Conservation (phyloP, 2,888 invertebrate species). For the Drosophila meridionalis region DNA sequence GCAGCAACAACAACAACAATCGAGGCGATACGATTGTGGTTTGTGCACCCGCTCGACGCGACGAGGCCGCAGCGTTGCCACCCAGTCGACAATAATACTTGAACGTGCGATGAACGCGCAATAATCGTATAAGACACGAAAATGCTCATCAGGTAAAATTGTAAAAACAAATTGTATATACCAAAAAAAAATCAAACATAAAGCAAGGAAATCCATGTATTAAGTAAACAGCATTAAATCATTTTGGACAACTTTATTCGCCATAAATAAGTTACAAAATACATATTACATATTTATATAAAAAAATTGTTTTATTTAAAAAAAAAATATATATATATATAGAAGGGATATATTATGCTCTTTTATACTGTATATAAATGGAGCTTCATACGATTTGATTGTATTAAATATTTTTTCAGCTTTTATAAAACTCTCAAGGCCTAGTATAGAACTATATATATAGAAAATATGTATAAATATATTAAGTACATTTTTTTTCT, state of each 20-base stretch:
- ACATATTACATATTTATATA: slow-evolving; percentile 25
- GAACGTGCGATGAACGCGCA: slow-evolving; percentile 6
- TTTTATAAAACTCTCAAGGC: slow-evolving; percentile 2
- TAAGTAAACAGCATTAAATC: slow-evolving; percentile 26
- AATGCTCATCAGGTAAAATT: slow-evolving; percentile 53
- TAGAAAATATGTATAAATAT: neutral
- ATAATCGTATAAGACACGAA: slow-evolving; percentile 2
- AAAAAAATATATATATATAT: neutral
- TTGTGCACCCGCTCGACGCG: slow-evolving; percentile 51
- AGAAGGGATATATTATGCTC: neutral
- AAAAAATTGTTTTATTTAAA: slow-evolving; percentile 19
- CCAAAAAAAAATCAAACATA: slow-evolving; percentile 2
- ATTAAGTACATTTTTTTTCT: slow-evolving; percentile 42
- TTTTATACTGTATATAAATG: slow-evolving; percentile 21
- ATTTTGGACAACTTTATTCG: slow-evolving; percentile 77
- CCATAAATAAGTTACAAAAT: slow-evolving; percentile 72
- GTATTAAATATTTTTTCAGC: neutral
- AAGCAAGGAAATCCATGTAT: slow-evolving; percentile 25
- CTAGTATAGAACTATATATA: neutral
- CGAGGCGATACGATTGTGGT: slow-evolving; percentile 55
- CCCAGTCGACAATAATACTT: slow-evolving; percentile 47
- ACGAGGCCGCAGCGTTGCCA: slow-evolving; percentile 18
- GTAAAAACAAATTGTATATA: slow-evolving; percentile 35
- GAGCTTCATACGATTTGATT: neutral
- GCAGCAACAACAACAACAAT: slow-evolving; percentile 30